Evolutionary conservation across 1,140 invertebrate genomes (phyloP).

Genomic region (Amphibalanus amphitrite): DNA sequence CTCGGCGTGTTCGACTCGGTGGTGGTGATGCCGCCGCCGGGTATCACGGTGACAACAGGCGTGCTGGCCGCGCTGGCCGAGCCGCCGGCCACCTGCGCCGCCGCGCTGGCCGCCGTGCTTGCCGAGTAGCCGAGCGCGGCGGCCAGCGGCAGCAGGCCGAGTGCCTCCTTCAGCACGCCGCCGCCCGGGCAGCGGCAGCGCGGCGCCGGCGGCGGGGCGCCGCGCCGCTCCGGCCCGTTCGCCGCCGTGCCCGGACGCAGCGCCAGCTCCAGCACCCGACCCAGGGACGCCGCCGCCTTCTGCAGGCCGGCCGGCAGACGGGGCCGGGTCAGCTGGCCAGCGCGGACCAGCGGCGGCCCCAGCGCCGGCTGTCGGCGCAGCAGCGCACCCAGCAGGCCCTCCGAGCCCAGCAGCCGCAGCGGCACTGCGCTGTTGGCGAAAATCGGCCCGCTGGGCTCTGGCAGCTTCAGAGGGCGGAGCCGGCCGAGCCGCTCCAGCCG

Average conservation of each 20-base stretch:
- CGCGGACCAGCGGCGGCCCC: not conserved
- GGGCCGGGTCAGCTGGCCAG: no score
- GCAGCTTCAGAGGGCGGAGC: not conserved
- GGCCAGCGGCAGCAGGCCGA: not conserved
- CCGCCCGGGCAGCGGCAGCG: constrained; percentile 1
- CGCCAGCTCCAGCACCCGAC: not conserved
- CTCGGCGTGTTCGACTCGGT: constrained; percentile 1
- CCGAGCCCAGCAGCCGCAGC: not conserved
- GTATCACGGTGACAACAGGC: not conserved
- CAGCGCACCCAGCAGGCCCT: not conserved
- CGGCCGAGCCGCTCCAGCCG: not conserved
- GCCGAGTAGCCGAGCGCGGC: constrained; percentile 3
- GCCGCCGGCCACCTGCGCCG: not conserved
- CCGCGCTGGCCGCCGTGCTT: not conserved
- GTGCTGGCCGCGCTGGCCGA: not conserved
- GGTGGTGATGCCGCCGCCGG: not conserved
- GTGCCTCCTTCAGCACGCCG: not conserved
- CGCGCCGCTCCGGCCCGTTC: no score
- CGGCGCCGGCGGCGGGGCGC: no score
- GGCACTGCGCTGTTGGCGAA: not conserved
- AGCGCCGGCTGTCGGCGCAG: not conserved
- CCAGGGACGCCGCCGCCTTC: not conserved
- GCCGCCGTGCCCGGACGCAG: not conserved
- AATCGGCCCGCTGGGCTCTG: not conserved
- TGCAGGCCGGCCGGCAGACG: not conserved